A percentile compares a stretch with the other conserved stretches of the same genome.
Evolutionary conservation across 2,113 vertebrate species (phyloP).

Genomic region (Choloepus hoffmanni): DNA sequence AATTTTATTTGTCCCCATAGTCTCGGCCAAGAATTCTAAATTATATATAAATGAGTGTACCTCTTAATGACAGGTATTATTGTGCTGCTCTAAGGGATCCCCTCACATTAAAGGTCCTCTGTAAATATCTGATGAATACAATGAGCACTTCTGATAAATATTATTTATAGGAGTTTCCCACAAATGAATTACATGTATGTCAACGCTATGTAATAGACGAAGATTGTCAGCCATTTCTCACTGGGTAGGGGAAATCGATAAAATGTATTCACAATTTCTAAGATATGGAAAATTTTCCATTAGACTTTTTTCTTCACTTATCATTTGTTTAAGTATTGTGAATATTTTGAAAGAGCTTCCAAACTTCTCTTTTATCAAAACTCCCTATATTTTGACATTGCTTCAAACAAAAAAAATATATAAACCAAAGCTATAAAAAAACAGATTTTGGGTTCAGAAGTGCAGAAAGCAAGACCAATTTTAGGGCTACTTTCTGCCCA

Average conservation of each 20-base stretch:
- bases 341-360: constrained; percentile 28
- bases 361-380: constrained; percentile 15
- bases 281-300: neutral
- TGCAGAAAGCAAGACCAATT: neutral
- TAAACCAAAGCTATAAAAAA: neutral
- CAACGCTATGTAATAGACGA: neutral
- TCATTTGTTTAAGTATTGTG: neutral
- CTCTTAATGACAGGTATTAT: neutral
- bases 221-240: neutral
- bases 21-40: neutral
- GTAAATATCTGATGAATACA: neutral
- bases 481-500: neutral
- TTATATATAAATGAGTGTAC: neutral
- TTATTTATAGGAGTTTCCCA: neutral
- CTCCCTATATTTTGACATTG: neutral
- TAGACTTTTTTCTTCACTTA: neutral
- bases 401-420: neutral
- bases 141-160: neutral
- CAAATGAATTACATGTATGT: neutral
- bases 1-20: neutral
- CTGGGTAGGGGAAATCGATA: neutral
- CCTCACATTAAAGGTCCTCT: neutral
- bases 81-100: neutral
- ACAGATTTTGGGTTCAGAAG: neutral
- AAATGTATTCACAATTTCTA: neutral